These are phyloP conservation scores for Ardeotis arabs DNA, from an alignment of 2,113 vertebrate genomes.

Conservation along the genomic window DNA sequence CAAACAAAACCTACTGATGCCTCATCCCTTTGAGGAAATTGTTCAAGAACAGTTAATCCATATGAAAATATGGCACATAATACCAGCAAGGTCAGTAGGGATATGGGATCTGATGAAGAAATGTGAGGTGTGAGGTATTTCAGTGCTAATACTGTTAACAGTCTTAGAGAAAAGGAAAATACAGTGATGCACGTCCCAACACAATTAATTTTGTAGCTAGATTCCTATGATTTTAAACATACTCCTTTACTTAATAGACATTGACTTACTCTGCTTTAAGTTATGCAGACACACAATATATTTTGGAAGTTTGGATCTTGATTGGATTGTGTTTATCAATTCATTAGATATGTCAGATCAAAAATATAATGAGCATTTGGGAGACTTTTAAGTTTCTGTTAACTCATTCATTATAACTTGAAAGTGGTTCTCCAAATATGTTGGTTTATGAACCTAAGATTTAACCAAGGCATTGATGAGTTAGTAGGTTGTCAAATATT, in stretches of 20 bases:
- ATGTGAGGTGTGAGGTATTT: background rate
- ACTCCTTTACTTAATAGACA: background rate
- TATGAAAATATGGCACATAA: slow-evolving; percentile 18
- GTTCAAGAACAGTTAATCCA: slow-evolving; percentile 41
- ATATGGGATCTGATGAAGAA: background rate
- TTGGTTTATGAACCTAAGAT: background rate
- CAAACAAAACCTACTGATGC: slow-evolving; percentile 10
- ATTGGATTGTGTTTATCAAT: background rate
- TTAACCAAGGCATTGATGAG: background rate
- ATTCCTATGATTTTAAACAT: background rate
- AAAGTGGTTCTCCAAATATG: background rate
- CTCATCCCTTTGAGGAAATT: slow-evolving; percentile 22
- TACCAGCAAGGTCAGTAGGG: background rate
- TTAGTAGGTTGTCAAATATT: background rate
- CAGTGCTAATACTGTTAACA: background rate
- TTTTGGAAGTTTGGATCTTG: background rate
- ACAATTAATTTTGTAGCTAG: background rate
- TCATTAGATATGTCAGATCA: background rate
- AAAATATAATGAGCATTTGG: background rate
- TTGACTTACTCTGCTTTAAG: background rate
- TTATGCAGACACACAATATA: background rate
- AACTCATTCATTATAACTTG: background rate
- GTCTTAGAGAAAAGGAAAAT: background rate
- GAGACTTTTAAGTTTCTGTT: background rate
- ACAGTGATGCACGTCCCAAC: background rate